Conservation (phyloP, 2,113 vertebrate genomes). For the human region GRCh38 chr4:170031501-170032000, state of each 20-base stretch:
- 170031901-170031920: background rate
- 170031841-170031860: background rate
- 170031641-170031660: background rate
- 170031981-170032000: background rate
- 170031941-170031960: too few relatives aligned
- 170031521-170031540: background rate
- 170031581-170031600: background rate
- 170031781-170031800: background rate
- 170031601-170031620: fast-evolving
- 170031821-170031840: background rate
- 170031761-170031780: background rate
- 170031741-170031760: background rate
- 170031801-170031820: background rate
- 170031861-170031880: background rate
- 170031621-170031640: background rate
- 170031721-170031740: background rate
- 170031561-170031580: background rate
- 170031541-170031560: background rate
- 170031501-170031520: background rate
- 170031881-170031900: background rate
- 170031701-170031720: background rate
- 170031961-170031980: background rate
- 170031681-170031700: background rate
- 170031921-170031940: background rate
- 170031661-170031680: background rate